Conservation (phyloP, 92 coral and sea anemone genomes). For the Phenganax stokvisi region DNA sequence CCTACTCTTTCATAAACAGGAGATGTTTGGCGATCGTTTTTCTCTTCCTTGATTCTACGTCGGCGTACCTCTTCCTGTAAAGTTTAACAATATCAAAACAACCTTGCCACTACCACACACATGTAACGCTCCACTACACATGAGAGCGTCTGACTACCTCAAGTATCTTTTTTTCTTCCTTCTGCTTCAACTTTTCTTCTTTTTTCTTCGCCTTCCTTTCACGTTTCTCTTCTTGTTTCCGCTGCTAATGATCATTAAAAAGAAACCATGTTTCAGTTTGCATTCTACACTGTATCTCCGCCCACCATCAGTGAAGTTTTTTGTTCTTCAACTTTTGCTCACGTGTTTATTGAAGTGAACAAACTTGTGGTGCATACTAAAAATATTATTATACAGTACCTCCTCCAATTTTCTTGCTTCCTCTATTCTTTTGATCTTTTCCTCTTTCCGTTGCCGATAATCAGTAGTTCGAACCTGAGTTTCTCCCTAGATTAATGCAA, state of each 20-base stretch:
- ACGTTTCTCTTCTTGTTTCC: conserved; percentile 85
- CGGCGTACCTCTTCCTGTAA: conserved; percentile 37
- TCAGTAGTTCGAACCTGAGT: conserved; percentile 33
- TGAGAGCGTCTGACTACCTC: conserved; percentile 49
- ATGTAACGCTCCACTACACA: not conserved
- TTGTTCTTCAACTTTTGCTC: no score
- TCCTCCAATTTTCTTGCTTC: conserved; percentile 40
- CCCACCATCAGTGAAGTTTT: no score
- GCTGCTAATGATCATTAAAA: conserved; percentile 48
- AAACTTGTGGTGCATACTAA: no score
- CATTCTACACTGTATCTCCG: no score
- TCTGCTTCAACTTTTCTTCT: conserved; percentile 77
- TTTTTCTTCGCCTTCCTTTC: conserved; percentile 85
- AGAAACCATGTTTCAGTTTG: not conserved
- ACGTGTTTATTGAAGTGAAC: no score
- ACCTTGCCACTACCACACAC: not conserved
- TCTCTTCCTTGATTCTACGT: conserved; percentile 28
- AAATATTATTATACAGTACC: not conserved
- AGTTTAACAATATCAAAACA: not conserved
- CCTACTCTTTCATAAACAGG: conserved; percentile 35
- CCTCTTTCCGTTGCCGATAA: conserved; percentile 37
- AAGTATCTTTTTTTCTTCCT: conserved; percentile 80
- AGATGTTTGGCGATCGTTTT: conserved; percentile 16
- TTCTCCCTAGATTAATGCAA: conserved; percentile 11
- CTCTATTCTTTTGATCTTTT: conserved; percentile 33